A percentile compares a stretch with the other conserved stretches of the same genome.
phyloP scores from a whole-genome alignment of 2,113 vertebrate genomes.

The Potamarius usumacintae region DNA sequence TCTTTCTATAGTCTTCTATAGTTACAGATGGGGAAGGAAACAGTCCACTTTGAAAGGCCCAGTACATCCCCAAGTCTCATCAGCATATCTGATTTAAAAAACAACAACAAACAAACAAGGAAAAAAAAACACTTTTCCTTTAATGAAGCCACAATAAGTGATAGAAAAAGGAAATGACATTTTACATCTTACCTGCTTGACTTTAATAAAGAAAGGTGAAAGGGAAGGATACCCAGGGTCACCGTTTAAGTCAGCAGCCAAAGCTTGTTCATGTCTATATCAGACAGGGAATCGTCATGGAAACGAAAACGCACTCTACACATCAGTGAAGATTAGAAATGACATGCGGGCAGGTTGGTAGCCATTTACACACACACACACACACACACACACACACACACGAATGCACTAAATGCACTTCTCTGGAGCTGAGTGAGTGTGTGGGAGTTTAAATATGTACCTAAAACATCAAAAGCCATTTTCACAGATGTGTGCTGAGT shows the following conservation, averaged over 20 bases:
- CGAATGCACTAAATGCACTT: not conserved
- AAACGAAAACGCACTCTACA: constrained; percentile 5
- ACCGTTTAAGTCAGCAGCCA: not conserved
- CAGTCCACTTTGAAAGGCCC: too few species aligned
- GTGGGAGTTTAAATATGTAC: not conserved
- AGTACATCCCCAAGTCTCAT: too few species aligned
- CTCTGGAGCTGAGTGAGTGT: not conserved
- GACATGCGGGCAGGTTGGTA: not conserved
- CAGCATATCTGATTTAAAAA: too few species aligned
- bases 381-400: not conserved
- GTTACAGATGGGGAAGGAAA: too few species aligned
- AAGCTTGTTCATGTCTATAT: not conserved
- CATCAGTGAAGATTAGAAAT: not conserved
- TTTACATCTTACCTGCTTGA: not conserved
- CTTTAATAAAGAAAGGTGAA: not conserved
- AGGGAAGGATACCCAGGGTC: not conserved
- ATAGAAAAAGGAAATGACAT: not conserved
- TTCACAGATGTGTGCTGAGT: not conserved
- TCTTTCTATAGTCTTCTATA: too few species aligned
- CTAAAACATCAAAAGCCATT: not conserved
- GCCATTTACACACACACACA: not conserved
- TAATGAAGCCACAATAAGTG: not conserved
- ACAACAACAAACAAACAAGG: too few species aligned
- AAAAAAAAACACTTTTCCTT: too few species aligned
- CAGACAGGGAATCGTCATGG: not conserved